phyloP scores from a whole-genome alignment of 2,797 vertebrate genomes.

The Meriones psammophilus region DNA sequence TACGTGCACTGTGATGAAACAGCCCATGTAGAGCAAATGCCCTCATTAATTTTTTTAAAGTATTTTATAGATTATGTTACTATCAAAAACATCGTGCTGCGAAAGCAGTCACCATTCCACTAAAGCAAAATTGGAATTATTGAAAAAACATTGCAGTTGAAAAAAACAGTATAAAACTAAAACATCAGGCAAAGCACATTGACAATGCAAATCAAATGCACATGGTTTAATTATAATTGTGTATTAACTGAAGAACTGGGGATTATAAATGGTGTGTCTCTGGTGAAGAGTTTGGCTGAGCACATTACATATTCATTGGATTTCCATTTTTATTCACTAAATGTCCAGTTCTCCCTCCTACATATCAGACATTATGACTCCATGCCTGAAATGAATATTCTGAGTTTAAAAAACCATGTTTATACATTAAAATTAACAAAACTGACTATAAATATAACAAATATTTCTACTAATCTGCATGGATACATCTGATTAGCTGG shows the following conservation, averaged over 20 bases:
- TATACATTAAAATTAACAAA: conserved; percentile 82
- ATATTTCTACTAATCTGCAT: conserved; percentile 75
- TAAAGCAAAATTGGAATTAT: conserved; percentile 75
- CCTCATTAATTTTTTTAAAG: conserved; percentile 75
- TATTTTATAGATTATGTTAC: conserved; percentile 66
- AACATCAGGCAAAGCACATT: conserved; percentile 74
- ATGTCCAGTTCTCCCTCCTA: conserved; percentile 81
- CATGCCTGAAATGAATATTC: conserved; percentile 81
- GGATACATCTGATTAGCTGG: conserved; percentile 75
- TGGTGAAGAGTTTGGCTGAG: conserved; percentile 78
- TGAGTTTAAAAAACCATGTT: conserved; percentile 80
- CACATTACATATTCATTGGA: conserved; percentile 86
- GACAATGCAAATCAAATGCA: conserved; percentile 83
- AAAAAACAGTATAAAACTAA: conserved; percentile 79
- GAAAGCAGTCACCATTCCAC: conserved; percentile 66
- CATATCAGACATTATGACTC: conserved; percentile 81
- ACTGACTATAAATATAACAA: conserved; percentile 72
- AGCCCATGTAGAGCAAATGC: conserved; percentile 62
- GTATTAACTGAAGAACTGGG: conserved; percentile 76
- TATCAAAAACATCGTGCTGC: conserved; percentile 68
- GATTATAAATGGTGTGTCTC: conserved; percentile 84
- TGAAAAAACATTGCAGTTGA: conserved; percentile 76
- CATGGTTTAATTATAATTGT: conserved; percentile 84
- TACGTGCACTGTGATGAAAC: conserved; percentile 79
- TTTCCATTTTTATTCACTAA: conserved; percentile 82